These are phyloP conservation scores for Gryllus longicercus DNA, from an alignment of 2,888 invertebrate genomes.

Conservation along the genomic window DNA sequence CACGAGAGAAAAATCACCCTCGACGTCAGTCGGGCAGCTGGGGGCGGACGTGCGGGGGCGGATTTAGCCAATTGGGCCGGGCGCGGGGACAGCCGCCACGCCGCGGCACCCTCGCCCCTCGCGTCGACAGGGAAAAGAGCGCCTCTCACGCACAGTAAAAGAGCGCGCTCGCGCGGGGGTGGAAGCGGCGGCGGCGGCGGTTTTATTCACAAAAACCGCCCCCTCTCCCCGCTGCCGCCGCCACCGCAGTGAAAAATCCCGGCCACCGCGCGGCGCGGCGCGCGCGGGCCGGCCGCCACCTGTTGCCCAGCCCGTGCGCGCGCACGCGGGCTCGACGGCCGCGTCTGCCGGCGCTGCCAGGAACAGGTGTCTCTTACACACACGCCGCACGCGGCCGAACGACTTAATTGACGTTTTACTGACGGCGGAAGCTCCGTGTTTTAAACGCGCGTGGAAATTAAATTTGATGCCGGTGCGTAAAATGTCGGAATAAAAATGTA, in stretches of 20 bases:
- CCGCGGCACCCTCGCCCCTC: not conserved
- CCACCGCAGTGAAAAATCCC: slow-evolving; percentile 11
- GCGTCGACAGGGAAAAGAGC: not conserved
- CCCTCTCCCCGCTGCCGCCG: not conserved
- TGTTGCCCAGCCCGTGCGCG: slow-evolving; percentile 19
- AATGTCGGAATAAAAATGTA: no score
- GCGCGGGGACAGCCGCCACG: not conserved
- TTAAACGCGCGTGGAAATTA: no score
- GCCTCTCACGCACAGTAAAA: slow-evolving; percentile 10
- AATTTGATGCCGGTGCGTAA: no score
- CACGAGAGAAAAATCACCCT: not conserved
- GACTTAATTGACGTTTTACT: no score
- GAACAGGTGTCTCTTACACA: not conserved
- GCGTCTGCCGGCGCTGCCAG: not conserved
- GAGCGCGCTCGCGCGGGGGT: not conserved
- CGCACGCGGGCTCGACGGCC: not conserved
- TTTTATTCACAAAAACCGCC: slow-evolving; percentile 17
- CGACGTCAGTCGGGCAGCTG: slow-evolving; percentile 1
- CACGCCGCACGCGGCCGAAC: not conserved
- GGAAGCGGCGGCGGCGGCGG: not conserved
- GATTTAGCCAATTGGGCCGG: not conserved
- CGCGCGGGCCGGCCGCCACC: slow-evolving; percentile 20
- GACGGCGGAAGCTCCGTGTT: no score
- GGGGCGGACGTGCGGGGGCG: slow-evolving; percentile 5
- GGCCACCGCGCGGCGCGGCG: not conserved